phyloP scores from a whole-genome alignment of 2,888 invertebrate species.

The Melanchra persicariae region DNA sequence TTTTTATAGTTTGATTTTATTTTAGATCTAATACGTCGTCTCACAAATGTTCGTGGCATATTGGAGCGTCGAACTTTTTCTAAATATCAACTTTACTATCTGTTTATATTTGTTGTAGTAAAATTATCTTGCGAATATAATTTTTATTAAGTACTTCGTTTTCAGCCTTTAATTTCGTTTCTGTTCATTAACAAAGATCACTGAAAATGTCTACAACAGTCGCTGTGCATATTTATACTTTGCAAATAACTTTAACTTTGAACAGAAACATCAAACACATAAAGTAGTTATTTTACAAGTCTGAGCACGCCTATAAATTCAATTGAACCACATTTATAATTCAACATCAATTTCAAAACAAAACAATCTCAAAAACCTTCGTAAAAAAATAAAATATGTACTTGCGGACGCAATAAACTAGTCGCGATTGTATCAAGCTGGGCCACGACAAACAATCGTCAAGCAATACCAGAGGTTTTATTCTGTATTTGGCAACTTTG shows the following conservation, averaged over 20 bases:
- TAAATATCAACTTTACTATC: too few species aligned
- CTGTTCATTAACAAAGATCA: too few species aligned
- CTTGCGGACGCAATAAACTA: slow-evolving; percentile 45
- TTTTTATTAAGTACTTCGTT: neutral
- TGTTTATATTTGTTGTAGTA: too few species aligned
- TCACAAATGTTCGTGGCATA: slow-evolving; percentile 1
- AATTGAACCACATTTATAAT: neutral
- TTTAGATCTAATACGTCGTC: slow-evolving; percentile 18
- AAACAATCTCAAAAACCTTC: neutral
- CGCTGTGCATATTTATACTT: neutral
- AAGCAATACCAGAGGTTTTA: slow-evolving; percentile 50
- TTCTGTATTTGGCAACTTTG: slow-evolving; percentile 50
- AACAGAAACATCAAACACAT: neutral
- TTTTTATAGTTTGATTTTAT: slow-evolving; percentile 14
- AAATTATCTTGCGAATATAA: neutral
- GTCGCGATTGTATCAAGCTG: slow-evolving; percentile 29
- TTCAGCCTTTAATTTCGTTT: neutral
- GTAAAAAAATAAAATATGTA: slow-evolving; percentile 39
- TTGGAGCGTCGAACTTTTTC: neutral
- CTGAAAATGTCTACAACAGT: neutral
- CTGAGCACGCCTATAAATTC: neutral
- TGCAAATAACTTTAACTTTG: neutral
- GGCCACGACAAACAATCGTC: slow-evolving; percentile 45
- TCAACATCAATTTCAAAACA: neutral
- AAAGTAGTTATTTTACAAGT: neutral